A percentile compares a stretch with the other conserved stretches of the same genome.
Evolutionary conservation across 2,797 vertebrate genomes (phyloP).

Genomic region (Falco rusticolus): DNA sequence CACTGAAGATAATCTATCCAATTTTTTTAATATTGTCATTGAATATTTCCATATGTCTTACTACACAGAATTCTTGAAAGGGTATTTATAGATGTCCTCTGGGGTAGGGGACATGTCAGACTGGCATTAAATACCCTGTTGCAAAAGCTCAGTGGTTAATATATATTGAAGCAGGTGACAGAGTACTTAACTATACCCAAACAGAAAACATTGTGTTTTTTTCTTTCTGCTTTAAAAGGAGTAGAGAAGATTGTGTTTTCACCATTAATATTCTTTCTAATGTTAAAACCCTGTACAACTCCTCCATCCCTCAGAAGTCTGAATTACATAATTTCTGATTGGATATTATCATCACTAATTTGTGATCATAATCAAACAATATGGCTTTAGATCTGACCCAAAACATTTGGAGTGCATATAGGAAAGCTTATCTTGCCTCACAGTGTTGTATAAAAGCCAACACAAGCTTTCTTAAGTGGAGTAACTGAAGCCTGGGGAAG

Average conservation of each 20-base stretch:
- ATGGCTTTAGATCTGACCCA: background rate
- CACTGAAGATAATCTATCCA: background rate
- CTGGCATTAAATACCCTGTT: background rate
- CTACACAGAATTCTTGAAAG: background rate
- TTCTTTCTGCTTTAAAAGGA: background rate
- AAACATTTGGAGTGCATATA: constrained; percentile 47
- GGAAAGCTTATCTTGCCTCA: background rate
- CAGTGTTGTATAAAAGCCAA: background rate
- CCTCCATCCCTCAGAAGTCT: background rate
- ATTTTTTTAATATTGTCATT: background rate
- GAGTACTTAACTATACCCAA: background rate
- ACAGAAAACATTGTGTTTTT: background rate
- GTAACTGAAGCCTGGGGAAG: background rate
- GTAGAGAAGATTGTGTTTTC: background rate
- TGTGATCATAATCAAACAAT: constrained; percentile 30
- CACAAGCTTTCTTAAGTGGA: background rate
- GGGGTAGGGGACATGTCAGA: background rate
- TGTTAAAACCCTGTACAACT: background rate
- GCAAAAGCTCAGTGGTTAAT: constrained; percentile 4
- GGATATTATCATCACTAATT: constrained; percentile 31
- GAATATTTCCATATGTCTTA: background rate
- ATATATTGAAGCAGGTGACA: background rate
- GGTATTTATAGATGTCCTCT: background rate
- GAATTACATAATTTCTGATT: background rate
- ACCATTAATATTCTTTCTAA: background rate